Evolutionary conservation across 2,888 invertebrate species (phyloP), one percentile per base, ranked within the genome.

Genomic region (Ypsolopha sequella): DNA sequence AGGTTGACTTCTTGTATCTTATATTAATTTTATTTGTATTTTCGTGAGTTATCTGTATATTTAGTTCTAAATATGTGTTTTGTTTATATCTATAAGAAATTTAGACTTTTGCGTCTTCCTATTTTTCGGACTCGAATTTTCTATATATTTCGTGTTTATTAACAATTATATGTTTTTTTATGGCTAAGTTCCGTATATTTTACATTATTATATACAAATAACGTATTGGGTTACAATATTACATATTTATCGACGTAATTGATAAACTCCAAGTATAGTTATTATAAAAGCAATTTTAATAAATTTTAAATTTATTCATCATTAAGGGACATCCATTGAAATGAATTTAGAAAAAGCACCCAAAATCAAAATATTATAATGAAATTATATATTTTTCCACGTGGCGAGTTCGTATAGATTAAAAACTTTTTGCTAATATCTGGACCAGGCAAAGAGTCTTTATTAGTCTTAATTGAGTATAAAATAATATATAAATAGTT

Each of bases 241-340:
- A 24, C 24, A 24, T 24, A 24, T 24, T 24, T 24, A 24, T 24
- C 24, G 24, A 4, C 24, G 24, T 24, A 24, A 24, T 24, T 24
- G 2, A 4, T 24, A 24, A 24, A 24, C 24, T 4, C 24, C 24
- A 24, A 4, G 2, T 24, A 24, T 24, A 24, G 4, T 24, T 24
- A 24, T 24, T 24, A 24, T 24, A 24, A 2, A 4, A 24, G 24
- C 24, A 24, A 24, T 24, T 24, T 24, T 24, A 24, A 24, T 24
- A 4, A 24, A 24, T 24, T 24, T 24, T 24, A 24, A 24, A 24
- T 36, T 50, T 36, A 6, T 41, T 54, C 43, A 57, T 65, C 55
- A 59, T 61, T 61, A 63, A 61, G 73, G 74, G 73, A 72, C 70
- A 71, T 63, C 61, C 54, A 44, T 52, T 55, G 52, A 61, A 63